Evolutionary conservation across 2,113 vertebrate genomes (phyloP).

Genomic region (Pampusana beccarii): DNA sequence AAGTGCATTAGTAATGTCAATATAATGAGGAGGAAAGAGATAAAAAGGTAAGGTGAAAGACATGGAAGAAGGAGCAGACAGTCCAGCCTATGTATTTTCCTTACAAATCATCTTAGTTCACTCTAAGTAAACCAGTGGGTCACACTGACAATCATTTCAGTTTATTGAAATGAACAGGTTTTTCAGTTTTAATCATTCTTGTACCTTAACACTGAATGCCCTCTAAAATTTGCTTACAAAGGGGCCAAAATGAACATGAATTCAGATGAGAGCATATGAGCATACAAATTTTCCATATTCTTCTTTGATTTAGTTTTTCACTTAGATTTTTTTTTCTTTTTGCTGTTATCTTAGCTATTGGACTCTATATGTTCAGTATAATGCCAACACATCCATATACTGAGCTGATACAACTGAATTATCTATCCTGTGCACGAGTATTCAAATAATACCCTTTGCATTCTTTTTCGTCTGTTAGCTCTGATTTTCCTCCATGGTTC

Average conservation of each 20-base stretch:
- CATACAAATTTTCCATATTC: not conserved
- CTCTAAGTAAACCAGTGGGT: not conserved
- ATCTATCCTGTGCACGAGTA: rapidly evolving
- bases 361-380: not conserved
- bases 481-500: not conserved
- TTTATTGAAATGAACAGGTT: not conserved
- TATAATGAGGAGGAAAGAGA: not conserved
- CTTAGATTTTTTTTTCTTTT: not conserved
- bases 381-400: not conserved
- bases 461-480: not conserved
- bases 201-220: not conserved
- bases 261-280: not conserved
- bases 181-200: not conserved
- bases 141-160: not conserved
- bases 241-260: not conserved
- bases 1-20: not conserved
- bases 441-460: not conserved
- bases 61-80: not conserved
- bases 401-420: not conserved
- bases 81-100: not conserved
- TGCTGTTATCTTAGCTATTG: not conserved
- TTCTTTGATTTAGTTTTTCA: not conserved
- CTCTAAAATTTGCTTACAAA: not conserved
- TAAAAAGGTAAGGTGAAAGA: not conserved
- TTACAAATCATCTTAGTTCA: not conserved